Percentiles rank a stretch among this genome's conserved stretches.
phyloP scores from a whole-genome alignment of 2,797 vertebrate genomes.

The Parambassis ranga region DNA sequence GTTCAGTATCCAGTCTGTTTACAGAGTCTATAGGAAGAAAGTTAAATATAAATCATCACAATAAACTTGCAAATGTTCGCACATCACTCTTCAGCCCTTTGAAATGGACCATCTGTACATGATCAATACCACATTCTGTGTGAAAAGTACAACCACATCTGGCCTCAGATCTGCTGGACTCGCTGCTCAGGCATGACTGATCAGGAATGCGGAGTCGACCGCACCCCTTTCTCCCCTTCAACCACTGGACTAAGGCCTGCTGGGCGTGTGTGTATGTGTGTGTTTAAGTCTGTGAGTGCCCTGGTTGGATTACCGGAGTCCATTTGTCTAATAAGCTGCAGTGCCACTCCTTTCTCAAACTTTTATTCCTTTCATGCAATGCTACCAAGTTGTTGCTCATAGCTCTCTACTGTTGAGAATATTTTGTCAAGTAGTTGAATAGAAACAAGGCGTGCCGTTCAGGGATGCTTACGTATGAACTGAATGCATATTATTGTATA shows the following conservation, averaged over 20 bases:
- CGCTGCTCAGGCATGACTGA: conserved; percentile 66
- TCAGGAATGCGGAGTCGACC: conserved; percentile 73
- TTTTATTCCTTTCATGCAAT: conserved; percentile 37
- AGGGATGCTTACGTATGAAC: no score
- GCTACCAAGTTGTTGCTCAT: conserved; percentile 7
- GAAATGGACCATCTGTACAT: conserved; percentile 10
- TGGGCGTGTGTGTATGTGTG: conserved; percentile 39
- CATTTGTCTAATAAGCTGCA: conserved; percentile 58
- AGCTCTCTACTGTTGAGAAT: not conserved
- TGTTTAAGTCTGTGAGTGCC: conserved; percentile 34
- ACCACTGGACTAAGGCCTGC: conserved; percentile 60
- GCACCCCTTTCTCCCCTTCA: conserved; percentile 66
- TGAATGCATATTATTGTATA: not conserved
- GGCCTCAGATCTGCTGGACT: conserved; percentile 58
- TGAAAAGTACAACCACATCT: conserved; percentile 59
- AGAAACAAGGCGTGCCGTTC: not conserved
- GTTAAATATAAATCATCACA: not conserved
- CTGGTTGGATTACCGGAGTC: conserved; percentile 65
- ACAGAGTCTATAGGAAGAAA: no score
- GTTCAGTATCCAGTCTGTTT: no score
- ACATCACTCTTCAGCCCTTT: not conserved
- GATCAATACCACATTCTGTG: conserved; percentile 1
- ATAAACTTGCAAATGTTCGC: not conserved
- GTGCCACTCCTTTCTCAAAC: conserved; percentile 63
- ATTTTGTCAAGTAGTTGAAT: not conserved